Conservation (phyloP, 2,113 vertebrate genomes). For the Sinosuthora webbiana region DNA sequence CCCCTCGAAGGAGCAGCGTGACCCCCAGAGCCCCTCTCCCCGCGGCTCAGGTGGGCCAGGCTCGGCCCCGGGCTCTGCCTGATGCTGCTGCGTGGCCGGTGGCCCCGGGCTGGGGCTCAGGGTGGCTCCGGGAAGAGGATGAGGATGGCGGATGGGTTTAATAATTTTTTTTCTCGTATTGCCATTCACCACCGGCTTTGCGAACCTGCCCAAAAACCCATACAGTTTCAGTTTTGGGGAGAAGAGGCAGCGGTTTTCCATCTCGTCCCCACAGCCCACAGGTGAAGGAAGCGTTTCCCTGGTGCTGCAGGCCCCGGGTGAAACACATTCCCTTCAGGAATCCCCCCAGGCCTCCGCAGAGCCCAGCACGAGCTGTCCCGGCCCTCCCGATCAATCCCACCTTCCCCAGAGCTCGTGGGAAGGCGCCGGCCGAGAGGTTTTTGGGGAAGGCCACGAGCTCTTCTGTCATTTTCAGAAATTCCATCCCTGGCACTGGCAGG, state of each 20-base stretch:
- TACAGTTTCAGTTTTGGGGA: background rate
- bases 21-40: accelerated
- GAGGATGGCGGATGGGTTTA: background rate
- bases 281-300: accelerated
- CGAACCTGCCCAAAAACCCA: background rate
- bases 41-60: background rate
- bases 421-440: accelerated
- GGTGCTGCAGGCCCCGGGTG: background rate
- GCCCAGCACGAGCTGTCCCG: no score
- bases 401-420: background rate
- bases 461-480: background rate
- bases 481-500: accelerated
- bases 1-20: background rate
- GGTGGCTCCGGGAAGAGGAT: accelerated
- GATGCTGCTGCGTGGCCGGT: background rate
- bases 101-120: background rate
- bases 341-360: background rate
- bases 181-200: background rate
- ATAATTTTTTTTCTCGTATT: accelerated
- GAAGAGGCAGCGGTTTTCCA: accelerated
- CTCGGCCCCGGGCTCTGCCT: accelerated
- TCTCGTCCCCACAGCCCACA: accelerated
- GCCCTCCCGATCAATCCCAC: background rate
- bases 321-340: background rate
- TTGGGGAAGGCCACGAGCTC: background rate